These are phyloP conservation scores for Malurus cyaneus DNA, from an alignment of 2,113 vertebrate genomes.

Conservation along the genomic window DNA sequence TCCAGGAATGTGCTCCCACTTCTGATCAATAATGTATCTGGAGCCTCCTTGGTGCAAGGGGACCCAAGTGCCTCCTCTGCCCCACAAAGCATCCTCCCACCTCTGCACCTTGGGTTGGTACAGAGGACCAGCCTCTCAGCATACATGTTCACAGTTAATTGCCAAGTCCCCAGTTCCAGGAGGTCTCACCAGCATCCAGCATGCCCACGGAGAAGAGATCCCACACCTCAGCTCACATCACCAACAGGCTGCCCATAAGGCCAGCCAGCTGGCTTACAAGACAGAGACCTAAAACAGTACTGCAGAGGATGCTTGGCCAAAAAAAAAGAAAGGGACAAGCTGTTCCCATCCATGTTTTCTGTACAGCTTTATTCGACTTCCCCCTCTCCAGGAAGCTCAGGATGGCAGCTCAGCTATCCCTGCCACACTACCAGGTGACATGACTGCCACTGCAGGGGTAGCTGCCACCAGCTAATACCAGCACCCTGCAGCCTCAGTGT, in stretches of 20 bases:
- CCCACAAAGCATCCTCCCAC: not conserved
- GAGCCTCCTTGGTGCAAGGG: not conserved
- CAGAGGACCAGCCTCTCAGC: not conserved
- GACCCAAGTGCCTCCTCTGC: not conserved
- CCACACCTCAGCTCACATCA: not conserved
- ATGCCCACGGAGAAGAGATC: rapidly evolving
- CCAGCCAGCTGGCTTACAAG: not conserved
- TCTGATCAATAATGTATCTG: slow-evolving; percentile 1
- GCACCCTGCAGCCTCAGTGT: not conserved
- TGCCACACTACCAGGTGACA: not conserved
- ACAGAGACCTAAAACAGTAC: not conserved
- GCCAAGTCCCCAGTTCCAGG: not conserved
- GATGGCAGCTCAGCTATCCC: not conserved
- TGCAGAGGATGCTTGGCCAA: not conserved
- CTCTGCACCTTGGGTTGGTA: not conserved
- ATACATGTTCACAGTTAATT: not conserved
- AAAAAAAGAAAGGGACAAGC: not conserved
- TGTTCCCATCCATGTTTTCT: not conserved
- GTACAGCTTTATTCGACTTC: not conserved
- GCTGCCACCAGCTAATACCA: not conserved
- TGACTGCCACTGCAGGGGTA: not conserved
- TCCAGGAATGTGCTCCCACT: not conserved
- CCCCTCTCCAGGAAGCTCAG: not conserved
- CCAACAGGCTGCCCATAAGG: not conserved
- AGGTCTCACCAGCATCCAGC: not conserved